Evolutionary conservation across 1,140 invertebrate genomes (phyloP), one percentile per base, ranked within the genome.

Genomic region (Drosophila oshimai): DNA sequence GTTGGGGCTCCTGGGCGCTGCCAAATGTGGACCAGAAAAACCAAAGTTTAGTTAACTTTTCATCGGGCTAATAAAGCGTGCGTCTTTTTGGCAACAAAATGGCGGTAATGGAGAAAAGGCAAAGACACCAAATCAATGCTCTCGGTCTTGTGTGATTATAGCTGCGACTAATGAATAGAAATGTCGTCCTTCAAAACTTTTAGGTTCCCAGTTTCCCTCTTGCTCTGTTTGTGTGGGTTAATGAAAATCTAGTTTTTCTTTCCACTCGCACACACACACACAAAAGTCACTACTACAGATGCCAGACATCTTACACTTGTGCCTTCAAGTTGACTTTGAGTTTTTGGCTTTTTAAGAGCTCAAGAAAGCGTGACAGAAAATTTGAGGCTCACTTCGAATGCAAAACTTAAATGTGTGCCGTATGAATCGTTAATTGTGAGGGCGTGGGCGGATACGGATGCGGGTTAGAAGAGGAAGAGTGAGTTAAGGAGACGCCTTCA

Each of bases 171-270:
- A 84, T 84, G 79, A 84, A 84, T 84, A 79, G 79, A 84, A 79
- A 84, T 79, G 74, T 86, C 74, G 74, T 75, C 71, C 74, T 79
- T 86, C 71, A 86, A 79, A 84, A 84, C 46, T 84, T 84, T 86
- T 72, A 41, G 79, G 33, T 50, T 74, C 46, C 49, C 44, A 41
- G 44, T 37, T 44, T 53, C 13, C 34, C 33, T 12, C 39, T n/a
- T 22, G 9, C 15, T 51, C 9, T 15, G 22, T 33, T 46, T 54
- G 53, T 75, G 33, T 54, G 79, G 58, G 71, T 84, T 86, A 84
- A 84, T 86, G 75, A 84, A 79, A 86, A 86, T 67, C 65, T 28
- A 60, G 79, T 74, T 84, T 74, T 47, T 54, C 61, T 60, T 65
- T 39, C 58, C 57, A 44, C 44, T 46, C 37, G 49, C 61, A 36